Base-by-base conservation (phyloP, 92 coral and sea anemone species). In the Actinostola sp. region DNA sequence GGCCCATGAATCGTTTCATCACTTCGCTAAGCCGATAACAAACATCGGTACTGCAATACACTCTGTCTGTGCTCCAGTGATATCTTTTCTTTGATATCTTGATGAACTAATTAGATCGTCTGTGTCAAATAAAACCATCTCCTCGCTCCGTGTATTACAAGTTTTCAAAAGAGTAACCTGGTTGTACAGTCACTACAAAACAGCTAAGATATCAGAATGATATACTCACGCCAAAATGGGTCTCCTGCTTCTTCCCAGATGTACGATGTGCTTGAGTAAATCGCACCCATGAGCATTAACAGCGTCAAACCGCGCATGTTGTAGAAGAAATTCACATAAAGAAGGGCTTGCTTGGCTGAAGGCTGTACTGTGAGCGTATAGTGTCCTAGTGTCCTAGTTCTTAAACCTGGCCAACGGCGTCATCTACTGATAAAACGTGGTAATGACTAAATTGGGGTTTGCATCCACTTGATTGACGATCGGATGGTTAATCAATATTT, bases 211-310 rank as follows among this genome's bases (percentile, higher is more conserved):
- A 4, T n/a, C 7, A 1, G 23, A 4, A 50, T 50, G 12, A 12
- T n/a, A 21, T 30, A 68, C 74, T 68, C 20, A 68, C 74, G 56
- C 49, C 1, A 17, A 56, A n/a, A 68, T 34, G 74, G 74, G 12
- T 68, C 74, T 51, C 23, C 31, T 14, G 15, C 27, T 31, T 50
- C 23, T 24, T 68, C 74, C 74, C 74, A 68, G 14, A 68, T 68
- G 29, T 44, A 68, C 24, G 74, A 50, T 3, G 57, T 16, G 34
- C 46, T 31, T 38, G 74, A 34, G 27, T 27, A 16, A 0, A 51
- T 30, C 15, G 35, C 15, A 32, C 57, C 26, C 27, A 68, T 3
- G n/a, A 29, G 17, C 25, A 68, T 21, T 13, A 51, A 23, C 45
- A 24, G 16, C 17, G 28, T 27, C 31, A 68, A 33, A 3, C 49